phyloP scores from a whole-genome alignment of 1,140 invertebrate species.

The Drosophila sechellia region DNA sequence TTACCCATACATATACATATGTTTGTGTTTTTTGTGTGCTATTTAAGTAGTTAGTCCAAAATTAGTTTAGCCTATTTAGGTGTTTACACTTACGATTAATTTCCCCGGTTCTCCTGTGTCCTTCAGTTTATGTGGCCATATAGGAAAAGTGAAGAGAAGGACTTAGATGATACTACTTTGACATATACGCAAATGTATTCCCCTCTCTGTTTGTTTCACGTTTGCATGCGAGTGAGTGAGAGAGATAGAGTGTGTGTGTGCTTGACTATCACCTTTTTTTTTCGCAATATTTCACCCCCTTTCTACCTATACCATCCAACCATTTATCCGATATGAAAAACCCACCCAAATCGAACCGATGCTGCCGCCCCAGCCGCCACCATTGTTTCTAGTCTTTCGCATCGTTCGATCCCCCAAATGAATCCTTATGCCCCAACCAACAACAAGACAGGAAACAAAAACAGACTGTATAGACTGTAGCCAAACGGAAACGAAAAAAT shows the following conservation, averaged over 20 bases:
- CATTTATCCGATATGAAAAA: neutral
- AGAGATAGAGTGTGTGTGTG: slow-evolving; percentile 4
- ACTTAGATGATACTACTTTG: slow-evolving; percentile 16
- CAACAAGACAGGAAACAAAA: slow-evolving; percentile 10
- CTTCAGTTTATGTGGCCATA: slow-evolving; percentile 65
- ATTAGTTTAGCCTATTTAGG: slow-evolving; percentile 68
- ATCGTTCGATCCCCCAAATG: slow-evolving; percentile 16
- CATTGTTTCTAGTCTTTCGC: slow-evolving; percentile 55
- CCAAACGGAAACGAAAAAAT: slow-evolving; percentile 3
- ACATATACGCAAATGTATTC: slow-evolving; percentile 29
- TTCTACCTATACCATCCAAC: neutral
- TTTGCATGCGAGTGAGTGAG: slow-evolving; percentile 11
- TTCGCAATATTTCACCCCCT: slow-evolving; percentile 18
- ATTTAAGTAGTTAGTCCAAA: slow-evolving; percentile 76
- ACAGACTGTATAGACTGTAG: slow-evolving; percentile 59
- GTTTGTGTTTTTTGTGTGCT: slow-evolving; percentile 39
- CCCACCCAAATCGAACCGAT: slow-evolving; percentile 5
- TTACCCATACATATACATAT: slow-evolving; percentile 4
- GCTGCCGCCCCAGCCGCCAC: neutral
- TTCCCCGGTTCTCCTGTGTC: slow-evolving; percentile 2
- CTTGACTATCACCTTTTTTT: slow-evolving; percentile 30
- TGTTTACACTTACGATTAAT: slow-evolving; percentile 38
- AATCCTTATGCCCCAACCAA: neutral
- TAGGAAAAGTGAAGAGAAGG: slow-evolving; percentile 7
- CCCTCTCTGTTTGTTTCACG: slow-evolving; percentile 24